Conservation (phyloP, 2,113 vertebrate species). For the Acrocephalus arundinaceus region DNA sequence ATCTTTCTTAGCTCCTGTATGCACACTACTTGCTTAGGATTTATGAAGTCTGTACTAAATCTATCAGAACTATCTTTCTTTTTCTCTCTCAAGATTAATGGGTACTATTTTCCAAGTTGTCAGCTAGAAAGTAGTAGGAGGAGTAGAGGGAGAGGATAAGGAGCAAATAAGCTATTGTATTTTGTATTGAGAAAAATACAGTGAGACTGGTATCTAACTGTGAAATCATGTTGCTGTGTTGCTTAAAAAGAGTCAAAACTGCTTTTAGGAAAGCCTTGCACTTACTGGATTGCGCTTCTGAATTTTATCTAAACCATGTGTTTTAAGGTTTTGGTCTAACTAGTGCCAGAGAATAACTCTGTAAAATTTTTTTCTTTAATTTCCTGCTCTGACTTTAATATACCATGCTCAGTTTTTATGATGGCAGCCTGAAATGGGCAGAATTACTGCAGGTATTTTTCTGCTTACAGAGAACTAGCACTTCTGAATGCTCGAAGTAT, state of each 20-base stretch:
- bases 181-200: constrained; percentile 14
- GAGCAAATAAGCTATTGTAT: constrained; percentile 54
- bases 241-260: constrained; percentile 21
- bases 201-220: background rate
- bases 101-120: constrained; percentile 48
- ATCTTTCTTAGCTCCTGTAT: constrained; percentile 49
- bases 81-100: constrained; percentile 46
- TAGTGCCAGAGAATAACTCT: background rate
- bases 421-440: background rate
- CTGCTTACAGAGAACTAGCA: constrained; percentile 84
- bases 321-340: background rate
- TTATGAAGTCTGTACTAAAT: constrained; percentile 61
- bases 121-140: constrained; percentile 47
- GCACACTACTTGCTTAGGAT: constrained; percentile 49
- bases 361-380: background rate
- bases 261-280: background rate
- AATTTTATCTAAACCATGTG: background rate
- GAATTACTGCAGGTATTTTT: constrained; percentile 26
- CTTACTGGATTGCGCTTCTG: background rate
- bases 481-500: constrained; percentile 83
- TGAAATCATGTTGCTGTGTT: constrained; percentile 6
- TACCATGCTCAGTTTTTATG: background rate
- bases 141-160: background rate
- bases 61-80: constrained; percentile 49
- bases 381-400: background rate